phyloP scores from a whole-genome alignment of 2,888 invertebrate species.

The Zygothrica quintamaculata region DNA sequence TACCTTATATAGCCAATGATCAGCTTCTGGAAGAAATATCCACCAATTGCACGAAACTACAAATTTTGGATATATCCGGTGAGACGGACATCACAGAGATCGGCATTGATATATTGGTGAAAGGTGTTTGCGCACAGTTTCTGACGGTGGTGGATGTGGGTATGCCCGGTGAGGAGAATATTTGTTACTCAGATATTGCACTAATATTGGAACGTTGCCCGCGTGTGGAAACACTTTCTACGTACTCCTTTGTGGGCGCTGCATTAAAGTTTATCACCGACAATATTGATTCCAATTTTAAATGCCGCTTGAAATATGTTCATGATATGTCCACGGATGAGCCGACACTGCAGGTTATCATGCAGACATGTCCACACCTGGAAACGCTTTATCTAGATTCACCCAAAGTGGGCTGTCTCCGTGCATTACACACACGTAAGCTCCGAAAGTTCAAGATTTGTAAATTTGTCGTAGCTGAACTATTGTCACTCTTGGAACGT shows the following conservation, averaged over 20 bases:
- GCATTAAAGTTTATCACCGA: slow-evolving; percentile 86
- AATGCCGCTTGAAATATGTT: slow-evolving; percentile 88
- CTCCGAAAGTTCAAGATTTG: slow-evolving; percentile 87
- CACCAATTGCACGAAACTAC: slow-evolving; percentile 86
- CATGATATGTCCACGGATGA: slow-evolving; percentile 88
- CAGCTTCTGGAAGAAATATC: slow-evolving; percentile 87
- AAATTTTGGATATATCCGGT: slow-evolving; percentile 88
- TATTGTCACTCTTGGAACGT: slow-evolving; percentile 86
- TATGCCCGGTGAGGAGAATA: slow-evolving; percentile 89
- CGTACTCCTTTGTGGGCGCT: slow-evolving; percentile 89
- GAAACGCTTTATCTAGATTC: slow-evolving; percentile 88
- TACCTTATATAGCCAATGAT: slow-evolving; percentile 89
- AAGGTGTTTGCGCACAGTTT: slow-evolving; percentile 86
- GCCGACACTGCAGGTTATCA: slow-evolving; percentile 87
- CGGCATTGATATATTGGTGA: slow-evolving; percentile 87
- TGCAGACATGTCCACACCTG: slow-evolving; percentile 87
- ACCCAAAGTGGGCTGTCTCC: slow-evolving; percentile 85
- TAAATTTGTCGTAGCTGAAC: slow-evolving; percentile 87
- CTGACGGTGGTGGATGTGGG: slow-evolving; percentile 88
- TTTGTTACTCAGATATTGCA: slow-evolving; percentile 88
- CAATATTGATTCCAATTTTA: slow-evolving; percentile 86
- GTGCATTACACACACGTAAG: slow-evolving; percentile 68
- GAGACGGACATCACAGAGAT: slow-evolving; percentile 89
- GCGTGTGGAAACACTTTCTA: slow-evolving; percentile 87
- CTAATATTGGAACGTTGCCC: slow-evolving; percentile 87